Evolutionary conservation across 1,140 invertebrate genomes (phyloP).

Genomic region (Scaptomyza pallida): DNA sequence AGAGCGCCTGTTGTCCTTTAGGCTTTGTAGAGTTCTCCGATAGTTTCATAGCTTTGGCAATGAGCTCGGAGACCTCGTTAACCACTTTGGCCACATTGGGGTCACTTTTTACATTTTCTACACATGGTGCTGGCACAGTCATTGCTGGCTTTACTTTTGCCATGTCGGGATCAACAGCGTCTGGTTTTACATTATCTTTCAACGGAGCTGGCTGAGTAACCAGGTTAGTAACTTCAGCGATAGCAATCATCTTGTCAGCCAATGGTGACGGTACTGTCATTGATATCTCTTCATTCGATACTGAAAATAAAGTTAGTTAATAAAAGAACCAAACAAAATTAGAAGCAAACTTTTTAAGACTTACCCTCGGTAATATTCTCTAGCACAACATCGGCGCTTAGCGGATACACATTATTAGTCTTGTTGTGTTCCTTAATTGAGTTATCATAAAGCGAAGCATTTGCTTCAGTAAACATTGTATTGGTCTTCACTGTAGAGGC

Average conservation of each 20-base stretch:
- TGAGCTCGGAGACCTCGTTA: slow-evolving; percentile 61
- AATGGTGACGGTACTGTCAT: slow-evolving; percentile 20
- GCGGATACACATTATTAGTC: slow-evolving; percentile 54
- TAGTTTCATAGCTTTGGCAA: slow-evolving; percentile 64
- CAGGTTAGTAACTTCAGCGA: slow-evolving; percentile 16
- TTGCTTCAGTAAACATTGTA: slow-evolving; percentile 43
- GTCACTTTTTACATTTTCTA: not conserved
- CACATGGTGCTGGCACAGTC: slow-evolving; percentile 11
- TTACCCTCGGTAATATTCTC: slow-evolving; percentile 69
- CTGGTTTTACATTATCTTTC: not conserved
- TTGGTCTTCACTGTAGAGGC: slow-evolving; percentile 63
- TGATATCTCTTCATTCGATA: slow-evolving; percentile 55
- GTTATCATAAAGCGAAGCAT: slow-evolving; percentile 47
- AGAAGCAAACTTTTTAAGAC: too few relatives aligned
- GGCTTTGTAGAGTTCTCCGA: slow-evolving; percentile 37
- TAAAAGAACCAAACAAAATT: too few relatives aligned
- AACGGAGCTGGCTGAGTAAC: slow-evolving; percentile 43
- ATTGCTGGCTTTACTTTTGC: slow-evolving; percentile 37
- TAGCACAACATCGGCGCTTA: slow-evolving; percentile 59
- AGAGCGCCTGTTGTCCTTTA: not conserved
- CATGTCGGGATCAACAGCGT: not conserved
- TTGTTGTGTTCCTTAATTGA: slow-evolving; percentile 48
- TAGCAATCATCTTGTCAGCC: not conserved
- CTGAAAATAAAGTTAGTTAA: slow-evolving; percentile 24
- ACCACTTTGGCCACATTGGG: slow-evolving; percentile 34